Evolutionary conservation across 2,888 invertebrate genomes (phyloP), one percentile per base, ranked within the genome.

Genomic region (Cyrtodaria siliqua): DNA sequence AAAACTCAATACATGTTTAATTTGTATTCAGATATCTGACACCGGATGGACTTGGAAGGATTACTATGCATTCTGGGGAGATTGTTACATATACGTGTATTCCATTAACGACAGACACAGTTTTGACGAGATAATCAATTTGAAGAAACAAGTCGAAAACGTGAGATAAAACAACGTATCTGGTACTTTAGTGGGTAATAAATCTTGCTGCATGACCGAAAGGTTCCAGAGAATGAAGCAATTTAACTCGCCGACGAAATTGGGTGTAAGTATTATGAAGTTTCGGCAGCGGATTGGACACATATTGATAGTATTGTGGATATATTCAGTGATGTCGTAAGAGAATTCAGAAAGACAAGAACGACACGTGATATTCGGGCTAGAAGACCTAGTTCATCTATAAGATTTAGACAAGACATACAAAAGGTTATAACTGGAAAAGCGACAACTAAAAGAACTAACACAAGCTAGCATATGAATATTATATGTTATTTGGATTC

Each of bases 261-360:
- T 42, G 91, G 90, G 8, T 90, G 90, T 73, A 83, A 85, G 8
- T 91, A 89, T 79, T 89, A 86, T 67, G 91, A 92, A 74, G 90
- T 88, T 38, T 91, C 90, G 2, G 92, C 92, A 16, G 90, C 90
- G 33, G 92, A 93, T 64, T 91, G 92, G 67, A 90, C 90, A 23
- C 86, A 88, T 20, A 74, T 88, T 16, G 69, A 82, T 2, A 82
- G 81, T 6, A 89, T 93, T 23, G 71, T 78, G 9, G 88, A 89
- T 20, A 83, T 92, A 55, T 93, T 92, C 73, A 82, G 85, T 24
- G 91, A 91, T 69, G 86, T 92, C 12, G 89, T 89, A 56, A 79
- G 91, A 8, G 90, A 91, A 53, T 88, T 89, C 53, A 74, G 87
- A 23, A 73, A 89, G 42, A 57, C 80, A 33, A 79, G 89, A 50